Conservation (phyloP, 1,140 invertebrate genomes). For the Apis mellifera region Amel_HAv3.1 CM009939.2:3536001-3536500, state of each 20-base stretch:
- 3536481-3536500: constrained; percentile 46
- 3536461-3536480: constrained; percentile 1
- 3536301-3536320: constrained; percentile 67
- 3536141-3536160: too few relatives aligned
- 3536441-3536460: constrained; percentile 18
- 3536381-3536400: constrained; percentile 45
- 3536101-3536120: constrained; percentile 35
- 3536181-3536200: constrained; percentile 55
- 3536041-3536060: constrained; percentile 57
- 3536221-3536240: constrained; percentile 56
- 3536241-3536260: constrained; percentile 62
- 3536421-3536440: constrained; percentile 37
- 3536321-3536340: constrained; percentile 60
- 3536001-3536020: constrained; percentile 19
- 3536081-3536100: constrained; percentile 54
- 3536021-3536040: constrained; percentile 14
- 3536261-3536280: background rate
- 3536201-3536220: constrained; percentile 63
- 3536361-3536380: constrained; percentile 70
- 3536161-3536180: constrained; percentile 23
- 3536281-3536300: constrained; percentile 59
- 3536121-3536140: too few relatives aligned
- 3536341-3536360: constrained; percentile 53
- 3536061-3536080: constrained; percentile 39
- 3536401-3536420: constrained; percentile 43